A percentile compares a stretch with the other conserved stretches of the same genome.
phyloP scores from a whole-genome alignment of 2,888 invertebrate genomes.

The Notocelia uddmanniana region DNA sequence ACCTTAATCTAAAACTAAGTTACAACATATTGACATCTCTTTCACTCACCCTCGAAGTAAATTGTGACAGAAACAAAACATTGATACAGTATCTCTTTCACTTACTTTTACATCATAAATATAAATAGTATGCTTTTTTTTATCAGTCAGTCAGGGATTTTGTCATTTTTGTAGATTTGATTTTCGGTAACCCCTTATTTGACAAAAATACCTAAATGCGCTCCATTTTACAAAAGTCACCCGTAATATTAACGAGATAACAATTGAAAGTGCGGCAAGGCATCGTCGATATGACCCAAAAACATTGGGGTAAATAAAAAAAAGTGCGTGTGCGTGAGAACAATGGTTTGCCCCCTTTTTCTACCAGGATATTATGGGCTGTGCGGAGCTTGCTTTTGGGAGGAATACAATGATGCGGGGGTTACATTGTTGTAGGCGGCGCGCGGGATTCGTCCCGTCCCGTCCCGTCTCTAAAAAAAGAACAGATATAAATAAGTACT shows the following conservation, averaged over 20 bases:
- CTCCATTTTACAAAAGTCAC: not conserved
- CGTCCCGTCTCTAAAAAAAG: conserved; percentile 1
- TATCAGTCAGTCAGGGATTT: not conserved
- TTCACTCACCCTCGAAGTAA: conserved; percentile 14
- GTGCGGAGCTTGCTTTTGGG: conserved; percentile 69
- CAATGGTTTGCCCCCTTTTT: conserved; percentile 87
- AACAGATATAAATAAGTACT: not conserved
- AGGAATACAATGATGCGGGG: conserved; percentile 58
- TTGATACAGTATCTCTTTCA: conserved; percentile 14
- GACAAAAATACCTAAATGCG: not conserved
- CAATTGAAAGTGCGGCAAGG: not conserved
- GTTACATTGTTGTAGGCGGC: conserved; percentile 58
- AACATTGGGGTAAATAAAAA: conserved; percentile 56
- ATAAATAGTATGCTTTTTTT: not conserved
- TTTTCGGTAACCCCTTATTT: not conserved
- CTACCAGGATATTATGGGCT: conserved; percentile 79
- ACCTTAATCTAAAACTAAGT: conserved; percentile 21
- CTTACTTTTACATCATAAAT: conserved; percentile 16
- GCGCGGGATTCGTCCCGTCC: conserved; percentile 21
- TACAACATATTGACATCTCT: conserved; percentile 30
- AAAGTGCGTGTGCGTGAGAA: conserved; percentile 86
- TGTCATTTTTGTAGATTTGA: not conserved
- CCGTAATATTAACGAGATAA: not conserved
- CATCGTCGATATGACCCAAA: conserved; percentile 16
- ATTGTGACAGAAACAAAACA: conserved; percentile 4